Base-by-base conservation (phyloP, 2,113 vertebrate species). In the Vicugna pacos region DNA sequence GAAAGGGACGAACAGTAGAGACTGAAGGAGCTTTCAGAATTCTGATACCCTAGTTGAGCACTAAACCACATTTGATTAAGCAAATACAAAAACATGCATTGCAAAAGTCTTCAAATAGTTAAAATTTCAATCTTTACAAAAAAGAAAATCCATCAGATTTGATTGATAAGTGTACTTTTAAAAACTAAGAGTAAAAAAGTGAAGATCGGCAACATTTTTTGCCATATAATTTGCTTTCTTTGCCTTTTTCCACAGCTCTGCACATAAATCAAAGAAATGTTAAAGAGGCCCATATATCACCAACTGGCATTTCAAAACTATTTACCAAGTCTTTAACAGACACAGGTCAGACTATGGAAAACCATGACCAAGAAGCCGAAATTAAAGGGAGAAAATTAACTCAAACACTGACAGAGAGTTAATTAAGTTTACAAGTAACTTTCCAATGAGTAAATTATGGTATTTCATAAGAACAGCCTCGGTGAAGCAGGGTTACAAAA, bases 241-340 rank as follows among this genome's bases (percentile, higher is more conserved):
- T 98, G 99, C 99, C 98, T 99, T 99, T 98, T 98, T 98, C 95
- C 97, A 98, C 97, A 95, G 96, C 94, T 92, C 97, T 94, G 97
- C 98, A 98, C 98, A 99, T 99, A 99, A 99, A 99, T 99, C 99
- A 99, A 98, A 98, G 98, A 98, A 98, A 98, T 98, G 98, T 97
- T 99, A 99, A 99, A 98, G 97, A 98, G 98, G 72, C 96, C 98
- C 98, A 99, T 99, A 98, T 91, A 99, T 99, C 99, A 99, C 98
- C 96, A 97, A 93, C 67, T 99, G 99, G 98, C 99, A 99, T 99
- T 98, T 99, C 98, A 97, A 97, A 99, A 98, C 98, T 98, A 98
- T 98, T 98, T 98, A 98, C 98, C 91, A 98, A 98, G 98, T 98
- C 97, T 97, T 96, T 98, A 98, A 97, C 97, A 98, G 98, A 98